Base-by-base conservation (phyloP, 2,888 invertebrate genomes). In the Candidula unifasciata region DNA sequence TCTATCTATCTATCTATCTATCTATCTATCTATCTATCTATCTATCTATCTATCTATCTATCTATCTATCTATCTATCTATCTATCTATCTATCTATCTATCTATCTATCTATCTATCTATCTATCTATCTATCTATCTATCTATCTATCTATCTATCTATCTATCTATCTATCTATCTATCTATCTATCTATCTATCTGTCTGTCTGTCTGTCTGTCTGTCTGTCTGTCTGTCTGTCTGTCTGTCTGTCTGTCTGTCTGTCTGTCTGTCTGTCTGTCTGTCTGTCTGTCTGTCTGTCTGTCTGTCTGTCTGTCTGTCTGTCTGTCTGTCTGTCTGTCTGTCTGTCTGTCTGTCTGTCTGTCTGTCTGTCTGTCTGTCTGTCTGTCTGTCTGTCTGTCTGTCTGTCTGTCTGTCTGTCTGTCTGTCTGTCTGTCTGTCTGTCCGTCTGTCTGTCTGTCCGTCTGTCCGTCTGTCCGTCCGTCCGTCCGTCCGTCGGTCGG, bases 251-350 rank as follows among this genome's bases (percentile, higher is more conserved):
- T 68, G 30, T 68, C 24, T 24, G 30, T 24, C 68, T 24, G 24
- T 68, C 68, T 24, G 24, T 24, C 68, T 68, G 30, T 68, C 24
- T 24, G 30, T 24, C 68, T 24, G 24, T 68, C 68, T 24, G 24
- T 68, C 68, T 68, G 68, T 68, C 24, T 24, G 68, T 24, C 68
- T 24, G 24, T 68, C 68, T 24, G 24, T 68, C 68, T 68, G 68
- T 68, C 24, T 24, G 68, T 24, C 68, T 24, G 24, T 68, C 68
- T 24, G 24, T 68, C 68, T 16, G 24, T 68, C 68, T 68, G 30
- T 68, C 68, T 18, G 10, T 13, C 18, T 18, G 8, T 13, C 18
- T 13, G 10, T 18, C 18, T 54, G 10, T 13, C 10, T 54, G 8
- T 8, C 10, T 13, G 10, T 13, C 54, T 13, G 10, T 54, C 54